Evolutionary conservation across 2,113 vertebrate genomes (phyloP).

Genomic region (Procavia capensis): DNA sequence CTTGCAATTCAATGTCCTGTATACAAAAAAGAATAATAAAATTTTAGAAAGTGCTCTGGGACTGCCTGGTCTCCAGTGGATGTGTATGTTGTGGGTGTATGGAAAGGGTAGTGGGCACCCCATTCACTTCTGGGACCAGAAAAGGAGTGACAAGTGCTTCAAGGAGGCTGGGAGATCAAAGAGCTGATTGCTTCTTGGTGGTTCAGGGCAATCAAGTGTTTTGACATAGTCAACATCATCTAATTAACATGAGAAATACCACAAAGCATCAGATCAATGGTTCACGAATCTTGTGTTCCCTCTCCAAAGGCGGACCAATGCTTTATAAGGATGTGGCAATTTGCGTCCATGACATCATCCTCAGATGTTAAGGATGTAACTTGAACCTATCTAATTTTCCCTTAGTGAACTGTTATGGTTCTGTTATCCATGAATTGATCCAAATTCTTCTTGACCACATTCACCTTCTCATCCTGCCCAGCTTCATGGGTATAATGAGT

Average conservation of each 20-base stretch:
- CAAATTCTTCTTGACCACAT: constrained; percentile 66
- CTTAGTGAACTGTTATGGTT: constrained; percentile 52
- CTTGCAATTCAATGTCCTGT: not conserved
- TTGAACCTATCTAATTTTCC: constrained; percentile 61
- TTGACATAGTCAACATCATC: constrained; percentile 58
- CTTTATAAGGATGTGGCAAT: constrained; percentile 42
- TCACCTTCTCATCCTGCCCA: constrained; percentile 59
- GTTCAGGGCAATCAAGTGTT: constrained; percentile 45
- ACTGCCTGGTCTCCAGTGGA: not conserved
- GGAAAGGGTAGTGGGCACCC: not conserved
- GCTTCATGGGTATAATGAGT: constrained; percentile 36
- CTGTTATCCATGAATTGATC: constrained; percentile 59
- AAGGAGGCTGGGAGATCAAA: constrained; percentile 53
- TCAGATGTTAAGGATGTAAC: constrained; percentile 43
- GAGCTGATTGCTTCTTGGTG: constrained; percentile 7
- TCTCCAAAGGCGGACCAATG: not conserved
- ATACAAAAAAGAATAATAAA: constrained; percentile 10
- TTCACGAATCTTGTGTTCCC: not conserved
- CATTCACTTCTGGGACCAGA: not conserved
- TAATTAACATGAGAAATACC: constrained; percentile 57
- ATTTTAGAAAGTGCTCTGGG: not conserved
- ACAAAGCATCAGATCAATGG: constrained; percentile 36
- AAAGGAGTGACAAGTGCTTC: constrained; percentile 25
- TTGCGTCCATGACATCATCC: constrained; percentile 53
- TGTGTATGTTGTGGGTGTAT: not conserved